Evolutionary conservation across 2,888 invertebrate species (phyloP).

Genomic region (Muschampia plurimacula): DNA sequence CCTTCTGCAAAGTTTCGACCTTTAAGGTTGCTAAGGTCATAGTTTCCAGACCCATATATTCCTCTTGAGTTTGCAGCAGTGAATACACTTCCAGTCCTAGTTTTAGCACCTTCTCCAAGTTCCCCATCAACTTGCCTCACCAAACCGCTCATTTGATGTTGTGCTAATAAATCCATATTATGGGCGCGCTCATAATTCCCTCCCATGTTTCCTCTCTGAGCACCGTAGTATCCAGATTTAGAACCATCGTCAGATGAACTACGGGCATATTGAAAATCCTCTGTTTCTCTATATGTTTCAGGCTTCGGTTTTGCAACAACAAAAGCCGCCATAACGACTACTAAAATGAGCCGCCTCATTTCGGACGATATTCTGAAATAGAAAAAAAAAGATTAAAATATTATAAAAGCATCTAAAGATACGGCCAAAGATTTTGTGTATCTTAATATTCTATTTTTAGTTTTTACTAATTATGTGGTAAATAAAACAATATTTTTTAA

Average conservation of each 20-base stretch:
- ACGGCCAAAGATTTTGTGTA: too few species aligned
- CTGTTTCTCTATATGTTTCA: slow-evolving; percentile 76
- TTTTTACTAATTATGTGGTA: too few species aligned
- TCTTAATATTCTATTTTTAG: too few species aligned
- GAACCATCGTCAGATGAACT: slow-evolving; percentile 79
- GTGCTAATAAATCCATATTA: slow-evolving; percentile 79
- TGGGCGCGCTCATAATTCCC: slow-evolving; percentile 81
- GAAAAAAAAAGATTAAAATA: slow-evolving; percentile 16
- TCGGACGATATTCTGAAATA: slow-evolving; percentile 55
- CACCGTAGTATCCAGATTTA: slow-evolving; percentile 77
- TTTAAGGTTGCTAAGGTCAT: slow-evolving; percentile 68
- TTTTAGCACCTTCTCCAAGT: slow-evolving; percentile 70
- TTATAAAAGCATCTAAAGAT: not conserved
- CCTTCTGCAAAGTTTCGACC: slow-evolving; percentile 77
- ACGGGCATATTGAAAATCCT: slow-evolving; percentile 80
- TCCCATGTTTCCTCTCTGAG: slow-evolving; percentile 83
- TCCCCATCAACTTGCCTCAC: slow-evolving; percentile 75
- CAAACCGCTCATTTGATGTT: slow-evolving; percentile 77
- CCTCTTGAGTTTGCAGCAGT: slow-evolving; percentile 77
- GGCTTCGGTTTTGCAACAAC: slow-evolving; percentile 65
- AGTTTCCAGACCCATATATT: slow-evolving; percentile 69
- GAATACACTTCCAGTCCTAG: slow-evolving; percentile 70
- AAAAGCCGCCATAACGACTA: slow-evolving; percentile 60
- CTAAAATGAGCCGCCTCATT: slow-evolving; percentile 67
- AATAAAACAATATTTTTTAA: too few species aligned